Conservation (phyloP, 2,113 vertebrate genomes). For the Salvelinus sp. region DNA sequence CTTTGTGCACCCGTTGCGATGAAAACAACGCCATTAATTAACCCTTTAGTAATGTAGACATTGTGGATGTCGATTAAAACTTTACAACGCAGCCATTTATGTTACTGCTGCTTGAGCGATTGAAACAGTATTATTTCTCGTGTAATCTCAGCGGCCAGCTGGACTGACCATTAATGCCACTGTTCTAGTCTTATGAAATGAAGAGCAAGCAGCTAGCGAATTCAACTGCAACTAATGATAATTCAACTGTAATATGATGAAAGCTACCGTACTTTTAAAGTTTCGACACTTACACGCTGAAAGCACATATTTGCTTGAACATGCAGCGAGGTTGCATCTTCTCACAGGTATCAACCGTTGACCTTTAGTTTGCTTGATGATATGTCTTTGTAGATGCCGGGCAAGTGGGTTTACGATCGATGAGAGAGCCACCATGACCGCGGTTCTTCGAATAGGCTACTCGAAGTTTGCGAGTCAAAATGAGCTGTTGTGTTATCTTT, state of each 20-base stretch:
- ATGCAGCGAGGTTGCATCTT: constrained; percentile 79
- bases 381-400: constrained; percentile 50
- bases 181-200: not conserved
- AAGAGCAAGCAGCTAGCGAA: not conserved
- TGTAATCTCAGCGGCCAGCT: not conserved
- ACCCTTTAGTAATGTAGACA: not conserved
- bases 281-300: constrained; percentile 41
- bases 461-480: not conserved
- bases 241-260: not conserved
- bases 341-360: constrained; percentile 62
- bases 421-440: constrained; percentile 52
- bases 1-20: constrained; percentile 9
- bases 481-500: too few relatives aligned
- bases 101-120: too few relatives aligned
- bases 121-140: not conserved
- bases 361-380: constrained; percentile 32
- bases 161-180: not conserved
- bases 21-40: constrained; percentile 38
- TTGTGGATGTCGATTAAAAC: not conserved
- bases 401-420: constrained; percentile 59
- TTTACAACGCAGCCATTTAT: not conserved
- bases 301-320: constrained; percentile 82
- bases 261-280: too few relatives aligned
- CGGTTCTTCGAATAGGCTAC: not conserved
- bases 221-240: not conserved